Conservation (phyloP, 2,797 vertebrate genomes). For the Limosa lapponica region DNA sequence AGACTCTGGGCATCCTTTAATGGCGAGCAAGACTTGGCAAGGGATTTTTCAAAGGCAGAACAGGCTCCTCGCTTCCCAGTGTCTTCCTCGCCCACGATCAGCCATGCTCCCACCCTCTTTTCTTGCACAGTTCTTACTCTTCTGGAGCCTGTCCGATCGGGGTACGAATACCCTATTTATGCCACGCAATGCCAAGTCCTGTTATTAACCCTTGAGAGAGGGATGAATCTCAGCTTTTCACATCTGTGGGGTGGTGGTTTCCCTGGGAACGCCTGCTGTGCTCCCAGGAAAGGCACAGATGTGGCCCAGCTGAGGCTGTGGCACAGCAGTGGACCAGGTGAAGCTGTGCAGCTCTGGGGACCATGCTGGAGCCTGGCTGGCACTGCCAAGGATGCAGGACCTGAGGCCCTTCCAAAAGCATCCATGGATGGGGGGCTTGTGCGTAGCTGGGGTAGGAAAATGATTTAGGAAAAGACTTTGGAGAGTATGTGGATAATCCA, state of each 20-base stretch:
- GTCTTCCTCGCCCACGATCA: background rate
- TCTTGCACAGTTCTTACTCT: background rate
- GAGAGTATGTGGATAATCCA: background rate
- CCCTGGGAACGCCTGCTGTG: background rate
- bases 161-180: background rate
- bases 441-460: background rate
- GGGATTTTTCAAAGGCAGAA: background rate
- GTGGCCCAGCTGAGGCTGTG: background rate
- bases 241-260: background rate
- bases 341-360: background rate
- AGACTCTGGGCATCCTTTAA: background rate
- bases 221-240: background rate
- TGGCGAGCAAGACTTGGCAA: background rate
- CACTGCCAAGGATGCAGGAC: background rate
- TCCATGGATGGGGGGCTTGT: background rate
- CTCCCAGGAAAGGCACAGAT: background rate
- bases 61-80: background rate
- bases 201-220: background rate
- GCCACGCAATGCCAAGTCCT: background rate
- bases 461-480: background rate
- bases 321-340: accelerated
- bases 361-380: background rate
- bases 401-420: background rate
- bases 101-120: background rate
- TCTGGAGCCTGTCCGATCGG: background rate